Evolutionary conservation across 2,113 vertebrate genomes (phyloP).

Genomic region (Eublepharis macularius): DNA sequence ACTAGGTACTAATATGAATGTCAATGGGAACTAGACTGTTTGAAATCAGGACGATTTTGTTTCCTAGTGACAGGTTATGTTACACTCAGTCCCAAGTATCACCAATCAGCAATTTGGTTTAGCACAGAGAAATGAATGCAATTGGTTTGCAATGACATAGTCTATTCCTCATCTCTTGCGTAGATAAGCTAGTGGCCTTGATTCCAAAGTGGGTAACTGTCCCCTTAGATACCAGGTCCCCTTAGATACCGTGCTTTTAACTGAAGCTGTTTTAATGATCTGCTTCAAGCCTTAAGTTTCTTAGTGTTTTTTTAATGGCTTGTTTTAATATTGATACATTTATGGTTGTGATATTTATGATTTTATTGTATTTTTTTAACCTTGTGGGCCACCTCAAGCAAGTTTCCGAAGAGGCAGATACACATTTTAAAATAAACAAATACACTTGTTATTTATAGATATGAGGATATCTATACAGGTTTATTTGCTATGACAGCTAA

Average conservation of each 20-base stretch:
- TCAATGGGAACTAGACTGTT: neutral
- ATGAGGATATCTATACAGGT: neutral
- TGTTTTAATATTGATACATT: too few species aligned
- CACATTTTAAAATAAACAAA: too few species aligned
- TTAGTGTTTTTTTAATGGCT: too few species aligned
- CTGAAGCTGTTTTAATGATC: too few species aligned
- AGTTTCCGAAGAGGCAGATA: too few species aligned
- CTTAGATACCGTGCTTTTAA: too few species aligned
- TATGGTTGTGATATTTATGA: too few species aligned
- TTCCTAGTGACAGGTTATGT: neutral
- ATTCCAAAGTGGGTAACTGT: neutral
- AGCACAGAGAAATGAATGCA: neutral
- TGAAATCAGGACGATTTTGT: neutral
- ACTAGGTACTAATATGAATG: fast-evolving
- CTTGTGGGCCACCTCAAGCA: too few species aligned
- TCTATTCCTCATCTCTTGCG: fast-evolving
- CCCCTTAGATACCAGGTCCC: too few species aligned
- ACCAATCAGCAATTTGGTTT: neutral
- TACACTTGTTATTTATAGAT: too few species aligned
- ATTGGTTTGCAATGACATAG: neutral
- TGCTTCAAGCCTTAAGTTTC: too few species aligned
- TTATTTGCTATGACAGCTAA: neutral
- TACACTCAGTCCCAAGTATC: neutral
- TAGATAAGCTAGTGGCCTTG: neutral
- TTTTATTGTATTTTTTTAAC: too few species aligned